Evolutionary conservation across 37 sponge, comb jelly and placozoan genomes (phyloP).

Genomic region (Aplysina aerophoba): DNA sequence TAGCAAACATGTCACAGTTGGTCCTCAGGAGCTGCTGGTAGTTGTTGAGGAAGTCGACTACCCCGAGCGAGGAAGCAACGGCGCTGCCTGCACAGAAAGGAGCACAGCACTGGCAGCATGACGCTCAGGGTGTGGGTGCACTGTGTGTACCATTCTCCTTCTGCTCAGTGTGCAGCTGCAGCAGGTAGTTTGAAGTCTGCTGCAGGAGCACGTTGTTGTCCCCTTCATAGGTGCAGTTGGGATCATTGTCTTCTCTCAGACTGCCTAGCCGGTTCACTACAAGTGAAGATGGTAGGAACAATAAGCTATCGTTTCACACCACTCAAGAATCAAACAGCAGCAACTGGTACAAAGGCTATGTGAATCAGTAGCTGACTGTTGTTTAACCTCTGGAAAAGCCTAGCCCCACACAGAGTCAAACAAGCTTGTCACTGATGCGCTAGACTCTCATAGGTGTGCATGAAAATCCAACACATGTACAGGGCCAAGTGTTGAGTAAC

Average conservation of each 20-base stretch:
- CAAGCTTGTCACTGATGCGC: too few species aligned
- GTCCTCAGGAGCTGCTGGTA: slow-evolving; percentile 43
- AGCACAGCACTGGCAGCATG: too few species aligned
- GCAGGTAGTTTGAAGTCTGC: slow-evolving; percentile 92
- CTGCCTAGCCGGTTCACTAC: slow-evolving; percentile 76
- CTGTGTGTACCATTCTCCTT: slow-evolving; percentile 9
- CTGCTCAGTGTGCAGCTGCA: slow-evolving; percentile 46
- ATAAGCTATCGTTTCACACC: background rate
- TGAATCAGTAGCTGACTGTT: background rate
- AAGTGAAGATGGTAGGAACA: too few species aligned
- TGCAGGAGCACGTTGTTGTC: slow-evolving; percentile 91
- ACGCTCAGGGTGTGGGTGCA: background rate
- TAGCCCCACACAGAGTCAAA: too few species aligned
- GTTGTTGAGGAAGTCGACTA: slow-evolving; percentile 59
- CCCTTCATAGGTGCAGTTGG: slow-evolving; percentile 91
- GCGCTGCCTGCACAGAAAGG: slow-evolving; percentile 26
- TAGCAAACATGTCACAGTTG: too few species aligned
- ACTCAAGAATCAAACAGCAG: background rate
- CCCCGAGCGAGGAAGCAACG: slow-evolving; percentile 54
- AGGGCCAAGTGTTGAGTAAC: too few species aligned
- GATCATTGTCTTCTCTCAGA: slow-evolving; percentile 83
- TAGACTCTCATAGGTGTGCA: too few species aligned
- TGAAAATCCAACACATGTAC: too few species aligned
- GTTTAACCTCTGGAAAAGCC: too few species aligned
- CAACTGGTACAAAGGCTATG: background rate